These are phyloP conservation scores for Lobophora halterata DNA, from an alignment of 2,888 invertebrate species.

Conservation along the genomic window DNA sequence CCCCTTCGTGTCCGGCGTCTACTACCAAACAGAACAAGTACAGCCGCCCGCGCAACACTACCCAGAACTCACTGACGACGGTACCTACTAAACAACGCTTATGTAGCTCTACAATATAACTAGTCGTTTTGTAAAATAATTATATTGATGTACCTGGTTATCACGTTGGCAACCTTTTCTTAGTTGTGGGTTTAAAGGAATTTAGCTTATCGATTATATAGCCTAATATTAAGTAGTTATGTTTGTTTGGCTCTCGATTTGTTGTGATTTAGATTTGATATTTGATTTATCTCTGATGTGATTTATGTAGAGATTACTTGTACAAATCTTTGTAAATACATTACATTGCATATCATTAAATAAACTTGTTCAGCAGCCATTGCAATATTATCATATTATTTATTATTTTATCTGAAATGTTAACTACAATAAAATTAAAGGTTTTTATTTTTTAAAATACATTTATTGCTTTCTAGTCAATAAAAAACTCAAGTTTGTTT, in stretches of 20 bases:
- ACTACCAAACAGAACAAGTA: conserved; percentile 82
- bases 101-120: too few relatives aligned
- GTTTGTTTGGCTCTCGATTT: too few relatives aligned
- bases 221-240: too few relatives aligned
- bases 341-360: conserved; percentile 69
- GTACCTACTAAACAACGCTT: conserved; percentile 51
- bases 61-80: conserved; percentile 63
- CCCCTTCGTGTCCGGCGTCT: conserved; percentile 81
- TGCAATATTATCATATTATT: conserved; percentile 23
- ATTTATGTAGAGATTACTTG: conserved; percentile 41
- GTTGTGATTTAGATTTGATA: conserved; percentile 22
- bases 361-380: conserved; percentile 30
- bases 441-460: too few relatives aligned
- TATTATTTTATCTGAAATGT: background rate
- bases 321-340: conserved; percentile 62
- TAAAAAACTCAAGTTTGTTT: too few relatives aligned
- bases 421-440: too few relatives aligned
- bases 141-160: conserved; percentile 33
- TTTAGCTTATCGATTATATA: conserved; percentile 14
- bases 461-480: too few relatives aligned
- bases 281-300: conserved; percentile 1
- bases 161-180: conserved; percentile 18
- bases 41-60: conserved; percentile 84
- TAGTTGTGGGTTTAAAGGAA: conserved; percentile 8
- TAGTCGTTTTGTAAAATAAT: too few relatives aligned